These are phyloP conservation scores for Osmoderma eremita DNA, from an alignment of 2,888 invertebrate genomes.

Conservation along the genomic window DNA sequence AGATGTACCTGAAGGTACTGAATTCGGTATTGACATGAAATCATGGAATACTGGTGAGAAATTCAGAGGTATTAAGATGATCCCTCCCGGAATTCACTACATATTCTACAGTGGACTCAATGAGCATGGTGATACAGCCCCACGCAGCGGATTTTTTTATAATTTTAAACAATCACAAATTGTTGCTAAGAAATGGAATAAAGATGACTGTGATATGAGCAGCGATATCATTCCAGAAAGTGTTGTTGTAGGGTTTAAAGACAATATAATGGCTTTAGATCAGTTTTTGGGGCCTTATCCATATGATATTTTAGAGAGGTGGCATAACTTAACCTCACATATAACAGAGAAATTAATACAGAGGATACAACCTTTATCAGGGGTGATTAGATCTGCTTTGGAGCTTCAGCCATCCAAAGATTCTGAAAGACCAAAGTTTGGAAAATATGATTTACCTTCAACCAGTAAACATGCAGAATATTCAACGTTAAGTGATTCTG, in stretches of 20 bases:
- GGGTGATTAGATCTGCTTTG: constrained; percentile 82
- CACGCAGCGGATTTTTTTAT: constrained; percentile 79
- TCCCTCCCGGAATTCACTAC: constrained; percentile 95
- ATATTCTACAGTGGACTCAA: constrained; percentile 84
- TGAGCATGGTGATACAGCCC: constrained; percentile 73
- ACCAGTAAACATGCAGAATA: constrained; percentile 55
- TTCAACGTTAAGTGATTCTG: constrained; percentile 64
- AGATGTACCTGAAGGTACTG: constrained; percentile 88
- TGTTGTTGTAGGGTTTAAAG: constrained; percentile 72
- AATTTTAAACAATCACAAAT: constrained; percentile 85
- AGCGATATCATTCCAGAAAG: constrained; percentile 72
- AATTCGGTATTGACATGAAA: constrained; percentile 96
- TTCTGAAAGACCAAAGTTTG: constrained; percentile 74
- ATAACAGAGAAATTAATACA: constrained; percentile 65
- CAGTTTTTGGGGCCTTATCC: constrained; percentile 90
- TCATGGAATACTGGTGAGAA: constrained; percentile 90
- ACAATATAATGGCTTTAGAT: constrained; percentile 79
- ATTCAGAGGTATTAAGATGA: constrained; percentile 98
- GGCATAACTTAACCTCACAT: constrained; percentile 81
- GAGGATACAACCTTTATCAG: constrained; percentile 75
- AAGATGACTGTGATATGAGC: constrained; percentile 77
- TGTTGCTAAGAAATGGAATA: constrained; percentile 89
- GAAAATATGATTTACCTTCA: constrained; percentile 39
- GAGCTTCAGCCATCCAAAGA: constrained; percentile 80
- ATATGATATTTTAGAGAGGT: constrained; percentile 86